Evolutionary conservation across 2,888 invertebrate genomes (phyloP).

Genomic region (Ceraclea dissimilis): DNA sequence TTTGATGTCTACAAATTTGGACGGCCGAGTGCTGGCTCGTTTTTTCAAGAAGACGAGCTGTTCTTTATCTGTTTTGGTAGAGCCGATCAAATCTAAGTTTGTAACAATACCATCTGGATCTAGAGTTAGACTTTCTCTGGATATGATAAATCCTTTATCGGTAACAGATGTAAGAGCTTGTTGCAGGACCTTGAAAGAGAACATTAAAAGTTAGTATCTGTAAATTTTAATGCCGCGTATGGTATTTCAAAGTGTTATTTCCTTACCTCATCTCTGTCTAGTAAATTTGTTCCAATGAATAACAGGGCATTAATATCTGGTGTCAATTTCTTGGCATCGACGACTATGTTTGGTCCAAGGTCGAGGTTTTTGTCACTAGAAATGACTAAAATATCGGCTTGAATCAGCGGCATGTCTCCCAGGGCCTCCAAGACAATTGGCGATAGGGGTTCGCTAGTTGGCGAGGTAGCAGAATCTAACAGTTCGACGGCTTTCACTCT

Average conservation of each 20-base stretch:
- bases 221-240: not conserved
- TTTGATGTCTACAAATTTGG: slow-evolving; percentile 42
- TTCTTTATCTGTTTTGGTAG: slow-evolving; percentile 45
- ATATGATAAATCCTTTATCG: slow-evolving; percentile 54
- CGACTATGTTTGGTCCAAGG: slow-evolving; percentile 44
- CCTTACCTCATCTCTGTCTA: slow-evolving; percentile 43
- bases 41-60: slow-evolving; percentile 49
- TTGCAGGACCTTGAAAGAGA: slow-evolving; percentile 35
- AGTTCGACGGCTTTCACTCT: slow-evolving; percentile 56
- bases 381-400: slow-evolving; percentile 56
- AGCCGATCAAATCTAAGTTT: slow-evolving; percentile 43
- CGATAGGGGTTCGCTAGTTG: slow-evolving; percentile 44
- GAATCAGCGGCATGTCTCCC: slow-evolving; percentile 61
- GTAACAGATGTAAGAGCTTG: slow-evolving; percentile 43
- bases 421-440: slow-evolving; percentile 51
- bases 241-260: not conserved
- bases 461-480: slow-evolving; percentile 45
- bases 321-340: slow-evolving; percentile 55
- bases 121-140: slow-evolving; percentile 43
- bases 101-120: slow-evolving; percentile 35
- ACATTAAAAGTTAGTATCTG: not conserved
- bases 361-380: slow-evolving; percentile 39
- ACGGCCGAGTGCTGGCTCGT: slow-evolving; percentile 38
- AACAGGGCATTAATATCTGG: slow-evolving; percentile 46
- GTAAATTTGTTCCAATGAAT: slow-evolving; percentile 46